Base-by-base conservation (phyloP, 92 coral and sea anemone species). In the Phenganax stokvisi region DNA sequence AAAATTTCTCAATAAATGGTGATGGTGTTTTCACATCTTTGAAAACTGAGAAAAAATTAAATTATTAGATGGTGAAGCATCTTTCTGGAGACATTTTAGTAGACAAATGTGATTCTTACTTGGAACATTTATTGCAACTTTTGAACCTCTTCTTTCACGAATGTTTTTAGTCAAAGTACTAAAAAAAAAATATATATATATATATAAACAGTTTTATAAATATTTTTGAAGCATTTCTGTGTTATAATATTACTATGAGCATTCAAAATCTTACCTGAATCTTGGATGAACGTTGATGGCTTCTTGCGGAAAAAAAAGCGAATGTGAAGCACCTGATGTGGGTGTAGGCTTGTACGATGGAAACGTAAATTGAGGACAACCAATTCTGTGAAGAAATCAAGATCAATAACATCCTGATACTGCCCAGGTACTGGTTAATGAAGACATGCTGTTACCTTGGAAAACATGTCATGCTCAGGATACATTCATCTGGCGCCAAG, bases 51-150 rank as follows among this genome's bases (percentile, higher is more conserved):
- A 31, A 44, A 52, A 28, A 5, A n/a, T 12, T n/a, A 56, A 6
- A 10, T 51, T 63, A 37, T 5, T 37, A 37, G 2, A 37, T 5
- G 2, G 0, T 37, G 47, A 37, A 37, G 47, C 47, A 37, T 37
- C 47, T 37, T 37, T 37, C 47, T 0, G 2, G 3, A 37, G 47
- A 37, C 47, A 37, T 2, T 37, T 37, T 37, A 2, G 6, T 60
- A 30, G 8, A 6, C 37, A 27, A 20, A 37, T 77, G 7, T 47
- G 30, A 7, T 29, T 73, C 97, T 86, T 84, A 93, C 98, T 88
- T 91, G 98, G 97, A 7, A 93, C 90, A 77, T 93, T 93, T 17
- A 93, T 88, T 47, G 97, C 97, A 72, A 93, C 98, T 75, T 93
- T 91, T 9, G 91, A 83, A n/a, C 97, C 97, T 81, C 97, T 81